phyloP scores from a whole-genome alignment of 2,888 invertebrate species.

The Anoplius nigerrimus region DNA sequence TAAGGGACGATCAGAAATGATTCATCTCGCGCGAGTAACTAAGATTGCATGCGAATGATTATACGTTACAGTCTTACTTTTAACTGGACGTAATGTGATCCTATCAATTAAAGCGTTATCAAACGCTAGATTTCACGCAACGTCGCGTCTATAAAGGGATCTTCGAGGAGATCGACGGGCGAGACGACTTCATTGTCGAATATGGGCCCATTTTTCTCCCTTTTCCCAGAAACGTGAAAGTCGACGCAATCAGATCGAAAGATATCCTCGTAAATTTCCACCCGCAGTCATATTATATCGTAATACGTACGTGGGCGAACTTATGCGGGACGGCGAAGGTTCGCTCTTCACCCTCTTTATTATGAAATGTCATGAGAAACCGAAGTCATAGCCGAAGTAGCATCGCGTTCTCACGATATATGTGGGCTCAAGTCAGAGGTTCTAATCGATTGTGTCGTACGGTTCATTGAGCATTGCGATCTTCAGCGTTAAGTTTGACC shows the following conservation, averaged over 20 bases:
- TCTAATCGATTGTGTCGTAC: no score
- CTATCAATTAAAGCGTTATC: no score
- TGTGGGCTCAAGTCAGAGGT: conserved; percentile 51
- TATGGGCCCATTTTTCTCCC: conserved; percentile 49
- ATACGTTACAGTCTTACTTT: no score
- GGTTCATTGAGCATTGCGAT: no score
- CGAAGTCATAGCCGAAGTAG: conserved; percentile 35
- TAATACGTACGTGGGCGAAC: conserved; percentile 39
- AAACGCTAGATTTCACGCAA: no score
- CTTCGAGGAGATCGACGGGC: neutral
- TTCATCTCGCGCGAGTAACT: no score
- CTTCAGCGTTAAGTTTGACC: no score
- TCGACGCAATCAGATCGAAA: conserved; percentile 46
- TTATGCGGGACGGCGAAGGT: conserved; percentile 59
- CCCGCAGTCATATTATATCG: conserved; percentile 55
- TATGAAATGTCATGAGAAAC: conserved; percentile 52
- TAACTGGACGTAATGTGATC: no score
- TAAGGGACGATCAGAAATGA: no score
- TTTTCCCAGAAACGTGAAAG: conserved; percentile 16
- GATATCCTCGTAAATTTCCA: conserved; percentile 46
- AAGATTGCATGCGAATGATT: no score
- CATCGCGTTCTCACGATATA: conserved; percentile 63
- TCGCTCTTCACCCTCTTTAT: conserved; percentile 47
- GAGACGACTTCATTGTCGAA: conserved; percentile 10
- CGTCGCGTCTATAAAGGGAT: no score